A percentile compares a stretch with the other conserved stretches of the same genome.
Evolutionary conservation across 1,140 invertebrate genomes (phyloP).

Genomic region (Armadillidium nasatum): DNA sequence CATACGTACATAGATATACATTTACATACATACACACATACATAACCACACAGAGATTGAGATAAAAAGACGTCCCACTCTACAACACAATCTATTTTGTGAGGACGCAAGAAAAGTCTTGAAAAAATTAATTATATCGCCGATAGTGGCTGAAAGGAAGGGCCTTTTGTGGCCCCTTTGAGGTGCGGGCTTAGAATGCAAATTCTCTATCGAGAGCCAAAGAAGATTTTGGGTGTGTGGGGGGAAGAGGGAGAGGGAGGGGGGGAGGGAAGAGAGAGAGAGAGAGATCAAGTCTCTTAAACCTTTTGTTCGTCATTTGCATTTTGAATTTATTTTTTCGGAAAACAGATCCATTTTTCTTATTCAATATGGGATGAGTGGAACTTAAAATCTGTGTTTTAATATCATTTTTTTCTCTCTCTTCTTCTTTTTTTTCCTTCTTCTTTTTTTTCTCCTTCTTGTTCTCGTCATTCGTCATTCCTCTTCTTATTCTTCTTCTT

Average conservation of each 20-base stretch:
- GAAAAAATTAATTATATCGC: neutral
- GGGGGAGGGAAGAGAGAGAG: no score
- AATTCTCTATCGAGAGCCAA: slow-evolving; percentile 3
- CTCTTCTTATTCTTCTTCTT: no score
- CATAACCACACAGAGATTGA: neutral
- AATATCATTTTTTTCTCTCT: neutral
- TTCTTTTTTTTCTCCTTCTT: no score
- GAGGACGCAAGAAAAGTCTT: neutral
- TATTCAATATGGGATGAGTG: neutral
- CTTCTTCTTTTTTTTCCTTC: neutral
- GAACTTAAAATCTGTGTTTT: neutral
- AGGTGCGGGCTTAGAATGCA: neutral
- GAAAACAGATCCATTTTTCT: neutral
- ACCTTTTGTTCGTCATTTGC: neutral
- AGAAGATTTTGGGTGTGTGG: neutral
- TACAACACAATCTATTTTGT: neutral
- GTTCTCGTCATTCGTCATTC: no score
- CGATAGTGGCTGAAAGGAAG: neutral
- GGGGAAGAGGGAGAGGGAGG: no score
- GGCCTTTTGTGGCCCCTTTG: no score
- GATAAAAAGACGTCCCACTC: neutral
- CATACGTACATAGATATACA: no score
- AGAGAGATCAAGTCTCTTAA: neutral
- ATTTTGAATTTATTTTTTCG: neutral
- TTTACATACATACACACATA: neutral